phyloP scores from a whole-genome alignment of 2,888 invertebrate species.

The Caenorhabditis sp. region DNA sequence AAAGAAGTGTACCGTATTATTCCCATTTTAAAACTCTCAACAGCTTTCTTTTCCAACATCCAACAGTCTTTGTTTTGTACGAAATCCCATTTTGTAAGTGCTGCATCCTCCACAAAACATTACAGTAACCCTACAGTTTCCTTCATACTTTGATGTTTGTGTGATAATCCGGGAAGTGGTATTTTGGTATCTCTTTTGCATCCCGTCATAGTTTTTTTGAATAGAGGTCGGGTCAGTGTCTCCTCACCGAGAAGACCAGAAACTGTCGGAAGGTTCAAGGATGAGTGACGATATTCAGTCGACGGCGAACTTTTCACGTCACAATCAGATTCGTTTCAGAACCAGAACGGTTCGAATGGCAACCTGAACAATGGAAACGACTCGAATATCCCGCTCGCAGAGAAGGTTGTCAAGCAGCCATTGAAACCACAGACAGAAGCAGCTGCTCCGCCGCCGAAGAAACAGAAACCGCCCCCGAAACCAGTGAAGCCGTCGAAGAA shows the following conservation, averaged over 20 bases:
- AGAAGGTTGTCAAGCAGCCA: conserved; percentile 51
- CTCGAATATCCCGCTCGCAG: conserved; percentile 38
- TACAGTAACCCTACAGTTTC: no score
- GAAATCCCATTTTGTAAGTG: no score
- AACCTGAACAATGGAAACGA: conserved; percentile 43
- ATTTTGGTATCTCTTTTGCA: conserved; percentile 19
- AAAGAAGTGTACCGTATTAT: no score
- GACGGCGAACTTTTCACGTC: conserved; percentile 36
- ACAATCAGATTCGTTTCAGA: conserved; percentile 25
- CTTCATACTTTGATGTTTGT: no score
- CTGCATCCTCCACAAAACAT: no score
- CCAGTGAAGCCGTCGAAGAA: conserved; percentile 50
- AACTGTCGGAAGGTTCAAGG: conserved; percentile 49
- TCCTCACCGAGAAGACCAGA: conserved; percentile 34
- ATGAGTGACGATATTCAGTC: conserved; percentile 44
- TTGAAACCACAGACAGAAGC: conserved; percentile 25
- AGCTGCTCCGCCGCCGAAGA: conserved; percentile 38
- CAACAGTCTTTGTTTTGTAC: no score
- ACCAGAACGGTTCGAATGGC: conserved; percentile 40
- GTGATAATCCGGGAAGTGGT: conserved; percentile 20
- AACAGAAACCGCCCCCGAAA: conserved; percentile 38
- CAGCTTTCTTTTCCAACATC: no score
- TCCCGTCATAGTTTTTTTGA: conserved; percentile 25
- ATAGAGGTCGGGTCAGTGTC: conserved; percentile 30
- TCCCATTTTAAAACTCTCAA: no score